Conservation (phyloP, 2,888 invertebrate genomes). For the Gymnoscelis rufifasciata region DNA sequence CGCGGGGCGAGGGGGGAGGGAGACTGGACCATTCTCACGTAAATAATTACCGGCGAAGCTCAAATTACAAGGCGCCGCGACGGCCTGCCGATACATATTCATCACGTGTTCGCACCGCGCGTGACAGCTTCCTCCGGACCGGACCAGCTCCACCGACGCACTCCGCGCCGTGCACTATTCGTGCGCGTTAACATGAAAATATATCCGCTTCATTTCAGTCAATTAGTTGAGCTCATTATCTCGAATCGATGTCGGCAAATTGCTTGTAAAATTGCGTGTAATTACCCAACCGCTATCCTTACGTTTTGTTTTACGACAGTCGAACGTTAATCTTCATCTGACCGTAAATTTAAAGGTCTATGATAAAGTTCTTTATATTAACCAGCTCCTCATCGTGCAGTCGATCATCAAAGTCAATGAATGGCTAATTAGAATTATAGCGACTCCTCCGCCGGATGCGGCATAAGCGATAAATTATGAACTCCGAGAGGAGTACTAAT, state of each 20-base stretch:
- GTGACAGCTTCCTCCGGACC: conserved; percentile 74
- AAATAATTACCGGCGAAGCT: conserved; percentile 76
- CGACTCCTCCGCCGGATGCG: conserved; percentile 59
- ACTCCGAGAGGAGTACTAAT: conserved; percentile 71
- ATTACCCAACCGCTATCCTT: not conserved
- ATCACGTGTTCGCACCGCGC: conserved; percentile 73
- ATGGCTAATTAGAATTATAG: conserved; percentile 67
- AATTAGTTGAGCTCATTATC: conserved; percentile 29
- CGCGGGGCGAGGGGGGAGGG: conserved; percentile 36
- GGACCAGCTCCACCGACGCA: conserved; percentile 13
- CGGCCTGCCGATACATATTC: conserved; percentile 73
- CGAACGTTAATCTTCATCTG: not conserved
- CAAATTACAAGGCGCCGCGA: conserved; percentile 77
- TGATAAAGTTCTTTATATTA: not conserved
- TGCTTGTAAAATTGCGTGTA: conserved; percentile 2
- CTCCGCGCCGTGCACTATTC: conserved; percentile 8
- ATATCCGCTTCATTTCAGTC: conserved; percentile 34
- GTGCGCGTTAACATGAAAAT: conserved; percentile 29
- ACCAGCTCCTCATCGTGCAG: conserved; percentile 5
- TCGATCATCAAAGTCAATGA: conserved; percentile 61
- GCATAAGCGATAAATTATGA: conserved; percentile 74
- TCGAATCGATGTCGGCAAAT: conserved; percentile 11
- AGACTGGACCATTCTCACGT: conserved; percentile 70
- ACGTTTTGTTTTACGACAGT: not conserved
- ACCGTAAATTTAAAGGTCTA: not conserved